Percentiles rank a stretch among this genome's conserved stretches.
These are phyloP conservation scores for Trichogramma dendrolimi DNA, from an alignment of 2,888 invertebrate species.

Conservation along the genomic window DNA sequence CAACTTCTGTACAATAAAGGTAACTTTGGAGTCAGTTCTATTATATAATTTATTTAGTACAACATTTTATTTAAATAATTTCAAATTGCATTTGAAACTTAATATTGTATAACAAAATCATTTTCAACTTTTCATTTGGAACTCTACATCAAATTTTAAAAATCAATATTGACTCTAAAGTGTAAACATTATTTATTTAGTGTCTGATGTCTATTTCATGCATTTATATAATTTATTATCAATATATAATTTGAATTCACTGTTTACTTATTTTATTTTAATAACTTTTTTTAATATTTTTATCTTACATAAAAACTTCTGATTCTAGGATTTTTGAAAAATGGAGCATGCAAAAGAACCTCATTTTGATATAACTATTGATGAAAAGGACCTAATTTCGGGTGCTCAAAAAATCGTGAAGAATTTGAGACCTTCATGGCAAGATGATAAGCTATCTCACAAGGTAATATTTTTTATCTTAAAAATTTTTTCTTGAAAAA, in stretches of 20 bases:
- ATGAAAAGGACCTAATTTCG: constrained; percentile 64
- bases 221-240: background rate
- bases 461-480: constrained; percentile 58
- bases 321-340: background rate
- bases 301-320: background rate
- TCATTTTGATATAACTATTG: constrained; percentile 61
- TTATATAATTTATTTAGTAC: too few relatives aligned
- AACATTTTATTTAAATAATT: background rate
- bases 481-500: constrained; percentile 1
- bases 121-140: background rate
- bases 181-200: too few relatives aligned
- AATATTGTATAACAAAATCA: background rate
- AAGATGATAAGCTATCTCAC: constrained; percentile 60
- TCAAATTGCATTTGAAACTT: background rate
- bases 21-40: background rate
- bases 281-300: background rate
- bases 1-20: constrained; percentile 12
- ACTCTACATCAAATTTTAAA: background rate
- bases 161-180: background rate
- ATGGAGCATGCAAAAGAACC: constrained; percentile 30
- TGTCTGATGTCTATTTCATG: background rate
- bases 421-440: constrained; percentile 70
- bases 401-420: constrained; percentile 67
- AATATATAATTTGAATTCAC: background rate
- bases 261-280: too few relatives aligned